Percentiles rank a stretch among this genome's conserved stretches.
These are phyloP conservation scores for Ceyx melanurus DNA, from an alignment of 2,113 vertebrate genomes.

Conservation along the genomic window DNA sequence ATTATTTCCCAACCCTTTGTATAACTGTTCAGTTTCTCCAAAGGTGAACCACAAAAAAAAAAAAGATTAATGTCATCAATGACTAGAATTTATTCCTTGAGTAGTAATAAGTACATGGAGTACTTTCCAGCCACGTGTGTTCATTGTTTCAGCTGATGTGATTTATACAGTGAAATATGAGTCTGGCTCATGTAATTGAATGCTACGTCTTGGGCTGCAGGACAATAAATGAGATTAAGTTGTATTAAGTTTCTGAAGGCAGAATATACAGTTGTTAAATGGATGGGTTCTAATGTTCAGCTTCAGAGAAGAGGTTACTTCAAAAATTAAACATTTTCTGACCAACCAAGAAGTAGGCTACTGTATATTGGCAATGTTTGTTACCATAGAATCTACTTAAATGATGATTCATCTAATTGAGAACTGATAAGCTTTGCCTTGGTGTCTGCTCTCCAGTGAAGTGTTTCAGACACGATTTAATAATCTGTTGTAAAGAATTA, in stretches of 20 bases:
- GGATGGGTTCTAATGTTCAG: neutral
- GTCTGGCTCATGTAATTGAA: conserved; percentile 47
- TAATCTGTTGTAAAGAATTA: neutral
- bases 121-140: conserved; percentile 44
- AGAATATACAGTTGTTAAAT: neutral
- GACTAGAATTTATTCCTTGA: conserved; percentile 43
- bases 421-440: neutral
- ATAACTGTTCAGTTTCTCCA: neutral
- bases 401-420: conserved; percentile 17
- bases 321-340: conserved; percentile 8
- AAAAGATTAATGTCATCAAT: conserved; percentile 18
- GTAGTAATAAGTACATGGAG: conserved; percentile 44
- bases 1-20: neutral
- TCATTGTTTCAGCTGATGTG: conserved; percentile 46
- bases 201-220: conserved; percentile 12
- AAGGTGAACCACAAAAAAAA: conserved; percentile 2
- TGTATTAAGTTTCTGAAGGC: conserved; percentile 15
- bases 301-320: neutral
- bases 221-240: conserved; percentile 48
- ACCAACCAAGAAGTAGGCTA: neutral
- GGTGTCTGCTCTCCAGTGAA: neutral
- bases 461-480: neutral
- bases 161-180: conserved; percentile 59
- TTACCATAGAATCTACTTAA: conserved; percentile 10
- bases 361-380: neutral